phyloP scores from a whole-genome alignment of 2,797 vertebrate species.

The Microctenopoma lineatum region DNA sequence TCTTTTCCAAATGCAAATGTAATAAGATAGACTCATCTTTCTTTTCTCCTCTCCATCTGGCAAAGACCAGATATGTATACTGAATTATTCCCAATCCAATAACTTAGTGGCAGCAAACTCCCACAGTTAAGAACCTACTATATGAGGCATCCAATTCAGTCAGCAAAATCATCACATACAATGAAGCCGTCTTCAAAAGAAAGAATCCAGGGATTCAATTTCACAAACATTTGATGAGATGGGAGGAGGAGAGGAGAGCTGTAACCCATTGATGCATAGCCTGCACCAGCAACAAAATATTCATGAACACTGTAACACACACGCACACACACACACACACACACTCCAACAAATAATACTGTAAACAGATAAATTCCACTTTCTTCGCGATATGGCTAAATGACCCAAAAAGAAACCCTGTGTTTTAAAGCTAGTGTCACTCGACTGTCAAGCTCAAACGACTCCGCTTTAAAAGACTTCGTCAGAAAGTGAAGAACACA shows the following conservation, averaged over 20 bases:
- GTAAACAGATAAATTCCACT: constrained; percentile 47
- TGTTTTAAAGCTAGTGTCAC: constrained; percentile 33
- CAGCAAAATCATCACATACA: constrained; percentile 69
- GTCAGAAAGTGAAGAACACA: constrained; percentile 31
- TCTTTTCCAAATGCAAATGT: not conserved
- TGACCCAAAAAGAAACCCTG: constrained; percentile 50
- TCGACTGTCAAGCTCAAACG: constrained; percentile 26
- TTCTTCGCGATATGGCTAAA: constrained; percentile 44
- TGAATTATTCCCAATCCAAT: constrained; percentile 25
- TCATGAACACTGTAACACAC: constrained; percentile 60
- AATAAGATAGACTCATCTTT: no score
- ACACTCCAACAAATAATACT: constrained; percentile 47
- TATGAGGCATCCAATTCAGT: constrained; percentile 50
- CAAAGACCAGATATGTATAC: constrained; percentile 5
- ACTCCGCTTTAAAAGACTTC: constrained; percentile 21
- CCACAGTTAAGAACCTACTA: constrained; percentile 17
- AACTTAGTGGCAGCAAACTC: constrained; percentile 21
- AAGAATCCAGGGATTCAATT: constrained; percentile 59
- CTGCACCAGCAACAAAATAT: constrained; percentile 75
- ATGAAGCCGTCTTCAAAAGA: constrained; percentile 58
- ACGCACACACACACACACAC: constrained; percentile 11
- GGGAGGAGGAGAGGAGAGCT: constrained; percentile 14
- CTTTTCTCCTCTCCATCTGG: not conserved
- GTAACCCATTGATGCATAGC: constrained; percentile 61
- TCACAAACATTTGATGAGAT: constrained; percentile 57